Percentiles rank a stretch among this genome's conserved stretches.
Evolutionary conservation across 2,113 vertebrate genomes (phyloP).

Genomic region (Callionymus lyra): DNA sequence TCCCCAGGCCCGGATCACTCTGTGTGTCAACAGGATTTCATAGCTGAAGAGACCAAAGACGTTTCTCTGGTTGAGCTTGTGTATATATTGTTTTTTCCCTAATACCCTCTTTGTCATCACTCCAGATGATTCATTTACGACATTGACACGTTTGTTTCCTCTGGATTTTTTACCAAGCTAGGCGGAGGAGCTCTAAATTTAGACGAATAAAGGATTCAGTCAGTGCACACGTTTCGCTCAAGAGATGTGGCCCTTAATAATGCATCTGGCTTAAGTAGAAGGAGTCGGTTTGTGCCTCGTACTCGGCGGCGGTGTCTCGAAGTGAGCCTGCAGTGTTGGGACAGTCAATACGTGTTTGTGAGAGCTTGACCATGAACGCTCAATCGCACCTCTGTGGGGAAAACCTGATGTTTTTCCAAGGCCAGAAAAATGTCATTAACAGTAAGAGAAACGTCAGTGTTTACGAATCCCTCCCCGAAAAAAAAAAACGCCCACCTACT

Average conservation of each 20-base stretch:
- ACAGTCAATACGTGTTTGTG: slow-evolving; percentile 19
- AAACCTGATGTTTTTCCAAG: slow-evolving; percentile 16
- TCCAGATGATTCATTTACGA: too few relatives aligned
- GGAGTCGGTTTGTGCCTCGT: not conserved
- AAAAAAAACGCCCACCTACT: slow-evolving; percentile 1
- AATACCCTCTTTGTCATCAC: too few relatives aligned
- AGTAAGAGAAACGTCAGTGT: slow-evolving; percentile 22
- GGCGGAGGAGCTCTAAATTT: too few relatives aligned
- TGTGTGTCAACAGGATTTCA: too few relatives aligned
- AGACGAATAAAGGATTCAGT: slow-evolving; percentile 36
- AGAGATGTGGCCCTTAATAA: slow-evolving; percentile 23
- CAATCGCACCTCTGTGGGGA: not conserved
- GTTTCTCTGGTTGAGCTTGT: too few relatives aligned
- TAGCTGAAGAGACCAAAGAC: too few relatives aligned
- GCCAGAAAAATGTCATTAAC: slow-evolving; percentile 14
- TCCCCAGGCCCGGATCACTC: too few relatives aligned
- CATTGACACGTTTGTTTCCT: too few relatives aligned
- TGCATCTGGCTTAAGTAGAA: slow-evolving; percentile 8
- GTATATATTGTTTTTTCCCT: too few relatives aligned
- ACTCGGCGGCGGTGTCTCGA: slow-evolving; percentile 1
- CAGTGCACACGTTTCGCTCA: slow-evolving; percentile 8
- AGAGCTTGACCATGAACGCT: slow-evolving; percentile 19
- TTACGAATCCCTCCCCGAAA: slow-evolving; percentile 7
- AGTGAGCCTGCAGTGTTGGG: not conserved
- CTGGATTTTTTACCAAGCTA: too few relatives aligned